These are phyloP conservation scores for Dendrolimus houi DNA, from an alignment of 2,888 invertebrate species.

Conservation along the genomic window DNA sequence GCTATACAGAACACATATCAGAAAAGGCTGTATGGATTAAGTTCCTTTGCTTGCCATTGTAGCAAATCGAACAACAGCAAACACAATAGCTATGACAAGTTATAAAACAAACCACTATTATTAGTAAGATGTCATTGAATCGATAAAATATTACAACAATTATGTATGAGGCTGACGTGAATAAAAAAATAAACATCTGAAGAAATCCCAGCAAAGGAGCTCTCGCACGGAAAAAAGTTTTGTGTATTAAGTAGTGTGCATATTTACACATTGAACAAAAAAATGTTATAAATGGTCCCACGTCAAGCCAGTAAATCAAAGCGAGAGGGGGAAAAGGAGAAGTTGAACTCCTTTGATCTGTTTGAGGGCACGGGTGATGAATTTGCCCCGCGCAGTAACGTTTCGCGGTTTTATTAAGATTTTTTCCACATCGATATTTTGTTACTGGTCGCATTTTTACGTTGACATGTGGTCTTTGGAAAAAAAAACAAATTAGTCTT, in stretches of 20 bases:
- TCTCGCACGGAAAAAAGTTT: background rate
- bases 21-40: too few species aligned
- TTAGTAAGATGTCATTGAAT: too few species aligned
- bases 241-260: background rate
- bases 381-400: constrained; percentile 8
- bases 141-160: too few species aligned
- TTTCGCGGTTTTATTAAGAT: constrained; percentile 4
- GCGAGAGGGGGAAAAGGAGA: constrained; percentile 3
- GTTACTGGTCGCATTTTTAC: background rate
- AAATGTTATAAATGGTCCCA: constrained; percentile 5
- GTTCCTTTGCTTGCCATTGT: too few species aligned
- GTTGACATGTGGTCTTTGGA: background rate
- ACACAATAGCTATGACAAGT: too few species aligned
- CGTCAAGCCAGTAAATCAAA: constrained; percentile 6
- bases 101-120: too few species aligned
- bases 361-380: constrained; percentile 6
- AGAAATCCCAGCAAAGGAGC: too few species aligned
- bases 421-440: background rate
- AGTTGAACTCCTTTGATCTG: constrained; percentile 9
- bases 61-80: too few species aligned
- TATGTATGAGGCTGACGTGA: too few species aligned
- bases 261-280: background rate
- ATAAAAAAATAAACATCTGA: too few species aligned
- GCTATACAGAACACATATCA: too few species aligned
- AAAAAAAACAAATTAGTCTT: background rate